Evolutionary conservation across 2,797 vertebrate species (phyloP).

Genomic region (Etheostoma nigrum): DNA sequence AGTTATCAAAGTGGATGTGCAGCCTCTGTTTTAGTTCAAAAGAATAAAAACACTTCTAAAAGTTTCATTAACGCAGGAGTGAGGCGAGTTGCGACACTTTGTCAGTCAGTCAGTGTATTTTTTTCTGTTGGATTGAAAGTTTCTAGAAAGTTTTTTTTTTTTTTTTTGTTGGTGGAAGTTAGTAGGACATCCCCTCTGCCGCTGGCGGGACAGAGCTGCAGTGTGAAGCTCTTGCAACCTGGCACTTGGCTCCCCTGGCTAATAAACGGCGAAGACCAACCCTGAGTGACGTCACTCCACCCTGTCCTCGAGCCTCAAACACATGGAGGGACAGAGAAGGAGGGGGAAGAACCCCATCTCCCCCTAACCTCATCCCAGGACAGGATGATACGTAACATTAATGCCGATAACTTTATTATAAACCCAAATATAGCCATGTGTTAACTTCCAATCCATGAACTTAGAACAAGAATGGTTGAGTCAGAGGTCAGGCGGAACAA

Average conservation of each 20-base stretch:
- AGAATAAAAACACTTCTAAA: conserved; percentile 15
- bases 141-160: conserved; percentile 58
- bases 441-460: too few relatives aligned
- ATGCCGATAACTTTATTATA: neutral
- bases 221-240: conserved; percentile 73
- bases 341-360: conserved; percentile 29
- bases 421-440: neutral
- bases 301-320: conserved; percentile 52
- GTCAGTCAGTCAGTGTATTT: conserved; percentile 56
- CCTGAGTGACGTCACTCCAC: conserved; percentile 82
- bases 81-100: conserved; percentile 77
- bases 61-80: conserved; percentile 58
- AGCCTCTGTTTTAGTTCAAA: conserved; percentile 27
- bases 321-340: conserved; percentile 47
- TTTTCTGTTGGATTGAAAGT: conserved; percentile 64
- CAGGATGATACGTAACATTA: neutral
- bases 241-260: conserved; percentile 74
- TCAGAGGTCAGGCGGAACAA: too few relatives aligned
- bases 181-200: conserved; percentile 70
- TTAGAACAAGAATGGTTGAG: too few relatives aligned
- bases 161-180: conserved; percentile 45
- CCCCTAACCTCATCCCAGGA: conserved; percentile 2
- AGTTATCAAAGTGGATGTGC: conserved; percentile 36
- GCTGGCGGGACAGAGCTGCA: conserved; percentile 80
- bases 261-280: conserved; percentile 84